Base-by-base conservation (phyloP, 2,113 vertebrate species). In the Pteropus alecto region DNA sequence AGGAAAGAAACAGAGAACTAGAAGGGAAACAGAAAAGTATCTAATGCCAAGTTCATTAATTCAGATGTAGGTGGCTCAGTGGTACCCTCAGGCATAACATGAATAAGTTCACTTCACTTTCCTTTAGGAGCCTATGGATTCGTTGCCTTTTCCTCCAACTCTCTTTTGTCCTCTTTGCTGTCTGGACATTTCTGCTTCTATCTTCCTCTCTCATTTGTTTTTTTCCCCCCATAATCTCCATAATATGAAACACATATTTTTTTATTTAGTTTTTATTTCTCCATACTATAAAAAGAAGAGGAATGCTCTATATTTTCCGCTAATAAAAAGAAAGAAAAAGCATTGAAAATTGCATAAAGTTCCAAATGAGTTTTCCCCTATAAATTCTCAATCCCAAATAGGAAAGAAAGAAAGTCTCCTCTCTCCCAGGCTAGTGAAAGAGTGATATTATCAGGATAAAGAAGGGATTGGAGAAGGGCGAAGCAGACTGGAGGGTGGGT, bases 171-270 rank as follows among this genome's bases (percentile, higher is more conserved):
- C 35, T 33, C 65, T 90, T 92, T 51, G 67, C n/a, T 76, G 3
- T 91, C 71, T 92, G 71, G 41, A 67, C 78, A 93, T 30, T 88
- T 97, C 41, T 88, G 68, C 65, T 85, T 70, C 61, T 94, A 41
- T 46, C 77, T 65, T 51, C 43, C 19, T 70, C 22, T 54, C 15
- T 30, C 1, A 18, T 93, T 89, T 68, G 7, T 71, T 78, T 63
- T 63, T 58, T 58, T n/a, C 38, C 24, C 60, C 28, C 60, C 61
- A 87, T 96, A 96, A 90, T 77, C 14, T n/a, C 12, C 19, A 73
- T 77, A 91, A 92, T 48, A 73, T 78, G n/a, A 95, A 94, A 87
- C 56, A 87, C n/a, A 71, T 95, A 48, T 48, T 48, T 48, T 93
- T 81, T 84, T 51, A 81, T 82, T 82, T n/a, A 83, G 54, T 58